phyloP scores from a whole-genome alignment of 2,888 invertebrate genomes.

The Drosophila kuntzei region DNA sequence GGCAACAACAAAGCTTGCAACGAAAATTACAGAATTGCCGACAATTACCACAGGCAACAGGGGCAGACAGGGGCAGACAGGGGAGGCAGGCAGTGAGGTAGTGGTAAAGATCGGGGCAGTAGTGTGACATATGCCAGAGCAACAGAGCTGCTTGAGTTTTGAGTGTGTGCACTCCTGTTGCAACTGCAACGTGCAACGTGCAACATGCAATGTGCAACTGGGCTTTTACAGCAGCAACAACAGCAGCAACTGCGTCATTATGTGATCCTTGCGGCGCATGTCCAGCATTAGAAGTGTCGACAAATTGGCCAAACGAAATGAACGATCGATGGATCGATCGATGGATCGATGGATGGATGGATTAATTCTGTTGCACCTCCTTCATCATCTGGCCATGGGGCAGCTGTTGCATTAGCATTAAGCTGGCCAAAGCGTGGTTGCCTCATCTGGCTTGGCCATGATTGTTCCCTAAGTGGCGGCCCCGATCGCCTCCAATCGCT shows the following conservation, averaged over 20 bases:
- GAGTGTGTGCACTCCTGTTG: constrained; percentile 59
- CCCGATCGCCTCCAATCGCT: constrained; percentile 41
- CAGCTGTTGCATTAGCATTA: constrained; percentile 62
- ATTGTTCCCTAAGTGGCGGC: constrained; percentile 62
- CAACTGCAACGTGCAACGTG: constrained; percentile 33
- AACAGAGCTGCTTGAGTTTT: constrained; percentile 51
- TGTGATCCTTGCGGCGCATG: constrained; percentile 64
- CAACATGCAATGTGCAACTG: constrained; percentile 29
- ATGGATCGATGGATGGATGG: constrained; percentile 8
- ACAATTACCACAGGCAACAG: constrained; percentile 61
- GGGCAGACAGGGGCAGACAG: background rate
- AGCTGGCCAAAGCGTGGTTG: constrained; percentile 45
- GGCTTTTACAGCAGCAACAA: constrained; percentile 21
- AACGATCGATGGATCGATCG: constrained; percentile 14
- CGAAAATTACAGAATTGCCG: constrained; percentile 77
- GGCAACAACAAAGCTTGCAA: constrained; percentile 61
- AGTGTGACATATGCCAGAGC: constrained; percentile 60
- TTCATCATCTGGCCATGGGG: constrained; percentile 55
- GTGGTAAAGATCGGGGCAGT: constrained; percentile 3
- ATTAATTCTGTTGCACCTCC: constrained; percentile 21
- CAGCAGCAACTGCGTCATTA: constrained; percentile 31
- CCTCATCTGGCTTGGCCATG: constrained; percentile 48
- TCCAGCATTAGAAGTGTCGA: constrained; percentile 76
- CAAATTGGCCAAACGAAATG: constrained; percentile 64
- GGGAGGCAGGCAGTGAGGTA: background rate